Base-by-base conservation (phyloP, 2,888 invertebrate genomes). In the Spicauda simplicius region DNA sequence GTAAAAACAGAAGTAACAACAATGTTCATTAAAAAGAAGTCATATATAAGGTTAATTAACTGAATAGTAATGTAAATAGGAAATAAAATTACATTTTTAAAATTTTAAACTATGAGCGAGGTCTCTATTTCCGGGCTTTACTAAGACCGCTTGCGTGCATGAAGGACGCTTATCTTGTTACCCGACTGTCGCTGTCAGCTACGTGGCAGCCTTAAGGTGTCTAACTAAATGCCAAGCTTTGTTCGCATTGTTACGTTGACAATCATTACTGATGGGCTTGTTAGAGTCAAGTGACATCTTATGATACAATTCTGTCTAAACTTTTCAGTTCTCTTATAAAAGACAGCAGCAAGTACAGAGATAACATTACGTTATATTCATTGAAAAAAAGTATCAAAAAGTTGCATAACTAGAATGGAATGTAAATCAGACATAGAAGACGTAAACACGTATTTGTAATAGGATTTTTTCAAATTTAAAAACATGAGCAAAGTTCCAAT, bases 101-200 rank as follows among this genome's bases (percentile, higher is more conserved):
- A 25, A 5, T 25, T 4, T 25, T 4, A 25, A 25, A 25, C 5
- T 25, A 4, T 25, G 25, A 25, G 25, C 5, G 25, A 25, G 5
- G 25, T 25, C 5, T 25, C 2, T 25, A 25, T 25, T 25, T 25
- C 25, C 14, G 41, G 41, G 41, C 41, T 41, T 41, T 41, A 41
- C 41, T 3, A 11, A 25, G 45, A 25, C 20, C 19, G 45, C 55
- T 64, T 52, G 73, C 71, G 74, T 69, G 74, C 74, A 73, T 72
- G 72, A 64, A 73, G 76, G 78, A 77, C 79, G 83, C 86, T 88
- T 88, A 88, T 88, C 88, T 85, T 85, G 87, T 88, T 84, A 85
- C 82, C 76, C 75, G 78, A 72, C 79, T 81, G 83, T 82, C 84
- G 70, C 81, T 85, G 84, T 86, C 85, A 81, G 80, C 64, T 50